These are phyloP conservation scores for Prunella fulvescens DNA, from an alignment of 2,113 vertebrate species.

Conservation along the genomic window DNA sequence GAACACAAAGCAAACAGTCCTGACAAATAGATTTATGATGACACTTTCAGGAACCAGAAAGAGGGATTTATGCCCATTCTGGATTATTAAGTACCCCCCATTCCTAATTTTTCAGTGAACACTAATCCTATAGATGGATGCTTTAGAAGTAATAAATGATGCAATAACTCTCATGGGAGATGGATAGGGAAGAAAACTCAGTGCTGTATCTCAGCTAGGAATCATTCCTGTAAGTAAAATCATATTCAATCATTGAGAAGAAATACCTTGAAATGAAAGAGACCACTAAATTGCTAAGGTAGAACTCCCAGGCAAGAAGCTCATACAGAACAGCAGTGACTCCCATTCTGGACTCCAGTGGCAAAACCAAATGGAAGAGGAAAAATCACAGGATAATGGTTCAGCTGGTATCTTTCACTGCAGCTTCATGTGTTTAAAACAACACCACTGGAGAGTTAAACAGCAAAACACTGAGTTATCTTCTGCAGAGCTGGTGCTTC, in stretches of 20 bases:
- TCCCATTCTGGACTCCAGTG: not conserved
- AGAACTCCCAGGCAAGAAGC: not conserved
- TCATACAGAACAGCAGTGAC: not conserved
- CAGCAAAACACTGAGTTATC: not conserved
- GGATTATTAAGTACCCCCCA: not conserved
- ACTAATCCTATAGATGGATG: not conserved
- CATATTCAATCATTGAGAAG: not conserved
- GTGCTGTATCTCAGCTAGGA: not conserved
- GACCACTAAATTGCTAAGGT: not conserved
- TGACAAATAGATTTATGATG: not conserved
- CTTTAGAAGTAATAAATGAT: constrained; percentile 25
- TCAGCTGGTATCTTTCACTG: not conserved
- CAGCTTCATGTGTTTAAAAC: not conserved
- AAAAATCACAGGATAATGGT: not conserved
- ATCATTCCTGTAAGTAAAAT: constrained; percentile 13
- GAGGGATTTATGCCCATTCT: not conserved
- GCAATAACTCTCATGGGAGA: not conserved
- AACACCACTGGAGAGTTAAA: not conserved
- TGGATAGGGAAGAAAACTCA: not conserved
- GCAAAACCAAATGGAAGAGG: not conserved
- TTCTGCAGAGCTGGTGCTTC: not conserved
- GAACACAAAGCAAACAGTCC: constrained; percentile 18
- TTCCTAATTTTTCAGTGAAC: constrained; percentile 11
- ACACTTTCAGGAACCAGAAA: not conserved
- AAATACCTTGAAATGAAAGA: not conserved